Percentiles rank a stretch among this genome's conserved stretches.
Conservation (phyloP, 2,888 invertebrate genomes). For the Agapostemon virescens region DNA sequence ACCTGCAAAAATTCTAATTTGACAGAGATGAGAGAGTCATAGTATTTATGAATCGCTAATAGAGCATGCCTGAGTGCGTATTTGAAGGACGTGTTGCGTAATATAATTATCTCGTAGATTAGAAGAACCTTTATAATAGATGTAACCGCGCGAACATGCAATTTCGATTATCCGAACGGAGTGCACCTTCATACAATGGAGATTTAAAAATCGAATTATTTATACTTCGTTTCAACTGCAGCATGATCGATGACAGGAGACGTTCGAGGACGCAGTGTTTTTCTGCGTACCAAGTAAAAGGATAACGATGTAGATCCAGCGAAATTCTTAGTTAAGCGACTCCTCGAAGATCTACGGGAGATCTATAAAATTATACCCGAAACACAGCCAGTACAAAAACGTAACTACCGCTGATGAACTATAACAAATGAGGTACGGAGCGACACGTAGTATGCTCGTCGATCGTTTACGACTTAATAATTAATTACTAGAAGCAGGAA, state of each 20-base stretch:
- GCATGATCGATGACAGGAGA: neutral
- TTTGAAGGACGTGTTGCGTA: neutral
- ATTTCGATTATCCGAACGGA: neutral
- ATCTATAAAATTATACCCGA: constrained; percentile 2
- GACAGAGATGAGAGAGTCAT: neutral
- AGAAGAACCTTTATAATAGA: neutral
- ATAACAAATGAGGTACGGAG: neutral
- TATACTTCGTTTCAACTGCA: neutral
- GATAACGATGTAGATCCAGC: neutral
- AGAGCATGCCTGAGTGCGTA: neutral
- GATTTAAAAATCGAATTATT: neutral
- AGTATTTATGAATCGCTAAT: neutral
- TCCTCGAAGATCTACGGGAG: neutral
- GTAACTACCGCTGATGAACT: constrained; percentile 9
- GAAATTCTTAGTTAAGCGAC: neutral
- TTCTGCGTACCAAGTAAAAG: neutral
- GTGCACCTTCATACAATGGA: neutral
- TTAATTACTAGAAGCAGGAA: constrained; percentile 30
- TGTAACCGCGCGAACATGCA: neutral
- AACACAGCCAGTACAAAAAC: constrained; percentile 36
- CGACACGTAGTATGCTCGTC: constrained; percentile 4
- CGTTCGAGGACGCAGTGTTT: neutral
- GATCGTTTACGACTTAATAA: constrained; percentile 18
- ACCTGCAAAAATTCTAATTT: neutral
- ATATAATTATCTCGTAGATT: neutral